A percentile compares a stretch with the other conserved stretches of the same genome.
phyloP scores from a whole-genome alignment of 2,113 vertebrate species.

The Myotis davidii region DNA sequence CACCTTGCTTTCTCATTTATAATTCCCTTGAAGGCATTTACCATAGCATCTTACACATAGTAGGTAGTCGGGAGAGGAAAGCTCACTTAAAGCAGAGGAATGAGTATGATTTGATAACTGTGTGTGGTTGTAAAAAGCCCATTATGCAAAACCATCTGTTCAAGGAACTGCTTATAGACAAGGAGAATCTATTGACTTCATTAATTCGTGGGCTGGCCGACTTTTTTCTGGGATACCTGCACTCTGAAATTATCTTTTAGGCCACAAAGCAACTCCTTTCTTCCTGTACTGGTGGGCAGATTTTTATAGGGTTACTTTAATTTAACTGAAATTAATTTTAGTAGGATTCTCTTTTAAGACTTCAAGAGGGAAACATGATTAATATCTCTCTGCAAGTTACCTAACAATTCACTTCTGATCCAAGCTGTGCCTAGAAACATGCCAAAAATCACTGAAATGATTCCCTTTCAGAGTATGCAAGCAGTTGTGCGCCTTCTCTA shows the following conservation, averaged over 20 bases:
- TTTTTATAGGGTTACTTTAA: not conserved
- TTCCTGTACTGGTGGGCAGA: not conserved
- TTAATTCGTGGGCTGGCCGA: too few relatives aligned
- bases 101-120: not conserved
- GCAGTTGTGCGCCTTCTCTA: not conserved
- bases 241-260: not conserved
- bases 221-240: not conserved
- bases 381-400: slow-evolving; percentile 11
- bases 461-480: not conserved
- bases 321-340: slow-evolving; percentile 20
- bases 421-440: not conserved
- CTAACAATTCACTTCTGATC: not conserved
- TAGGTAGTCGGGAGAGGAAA: not conserved
- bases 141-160: not conserved
- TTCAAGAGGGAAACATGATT: not conserved
- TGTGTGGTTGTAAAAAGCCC: not conserved
- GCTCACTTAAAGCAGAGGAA: not conserved
- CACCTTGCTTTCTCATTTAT: not conserved
- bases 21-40: not conserved
- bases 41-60: not conserved
- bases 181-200: not conserved
- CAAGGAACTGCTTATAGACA: not conserved
- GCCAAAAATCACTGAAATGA: not conserved
- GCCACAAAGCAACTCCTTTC: not conserved
- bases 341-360: slow-evolving; percentile 28